phyloP scores from a whole-genome alignment of 92 coral and sea anemone species.

The Montipora capitata region DNA sequence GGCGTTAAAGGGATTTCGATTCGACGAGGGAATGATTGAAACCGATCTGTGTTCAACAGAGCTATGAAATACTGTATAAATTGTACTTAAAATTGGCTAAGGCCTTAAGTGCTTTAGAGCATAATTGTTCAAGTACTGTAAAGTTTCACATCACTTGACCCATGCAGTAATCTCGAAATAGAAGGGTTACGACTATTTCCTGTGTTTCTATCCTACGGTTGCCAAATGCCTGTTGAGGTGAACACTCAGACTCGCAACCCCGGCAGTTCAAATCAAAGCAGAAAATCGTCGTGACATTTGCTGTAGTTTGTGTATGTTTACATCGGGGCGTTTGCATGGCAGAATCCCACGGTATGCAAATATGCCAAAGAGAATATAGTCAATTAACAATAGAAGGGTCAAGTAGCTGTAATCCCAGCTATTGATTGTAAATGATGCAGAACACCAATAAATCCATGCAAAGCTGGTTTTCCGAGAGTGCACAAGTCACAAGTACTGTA shows the following conservation, averaged over 20 bases:
- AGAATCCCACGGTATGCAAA: constrained; percentile 3
- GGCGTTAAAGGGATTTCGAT: constrained; percentile 44
- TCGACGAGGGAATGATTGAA: constrained; percentile 49
- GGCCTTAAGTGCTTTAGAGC: background rate
- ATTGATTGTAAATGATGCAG: constrained; percentile 30
- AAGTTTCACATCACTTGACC: constrained; percentile 33
- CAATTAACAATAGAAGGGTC: constrained; percentile 40
- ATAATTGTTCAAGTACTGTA: background rate
- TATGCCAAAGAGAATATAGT: constrained; percentile 29
- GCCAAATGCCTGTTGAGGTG: background rate
- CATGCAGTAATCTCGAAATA: background rate
- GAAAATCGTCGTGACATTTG: background rate
- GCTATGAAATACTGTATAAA: constrained; percentile 19
- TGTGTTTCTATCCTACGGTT: background rate
- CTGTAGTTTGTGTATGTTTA: constrained; percentile 2
- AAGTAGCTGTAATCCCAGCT: constrained; percentile 11
- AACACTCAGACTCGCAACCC: background rate
- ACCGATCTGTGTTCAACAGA: constrained; percentile 55
- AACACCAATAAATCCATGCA: background rate
- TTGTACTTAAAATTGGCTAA: constrained; percentile 21
- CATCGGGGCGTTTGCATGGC: constrained; percentile 56
- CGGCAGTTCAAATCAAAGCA: background rate
- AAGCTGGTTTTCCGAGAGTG: background rate
- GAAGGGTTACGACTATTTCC: background rate
- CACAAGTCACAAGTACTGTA: background rate